Evolutionary conservation across 2,888 invertebrate genomes (phyloP), one percentile per base, ranked within the genome.

Genomic region (Caenorhabditis angaria): DNA sequence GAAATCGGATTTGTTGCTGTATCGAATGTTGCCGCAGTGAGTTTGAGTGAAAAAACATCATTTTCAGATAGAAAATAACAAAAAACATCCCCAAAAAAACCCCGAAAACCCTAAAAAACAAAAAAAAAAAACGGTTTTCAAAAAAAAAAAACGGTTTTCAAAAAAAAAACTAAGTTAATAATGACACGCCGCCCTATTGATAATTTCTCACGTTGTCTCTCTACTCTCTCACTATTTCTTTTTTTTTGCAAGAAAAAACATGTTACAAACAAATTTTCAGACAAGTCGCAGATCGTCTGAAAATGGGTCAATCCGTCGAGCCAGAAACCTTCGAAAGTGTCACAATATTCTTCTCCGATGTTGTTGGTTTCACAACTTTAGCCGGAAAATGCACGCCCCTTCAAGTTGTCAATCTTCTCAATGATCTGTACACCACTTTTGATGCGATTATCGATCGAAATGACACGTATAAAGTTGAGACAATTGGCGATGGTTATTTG

Each of bases 401-500:
- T 4, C 85, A 85, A 71, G 84, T 85, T 41, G 84, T 86, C 48
- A 84, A 82, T 60, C 72, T 86, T 58, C 77, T 86, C 66, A 86
- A 86, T 69, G 83, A 85, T 57, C 75, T 86, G 28, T 86, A 86
- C 78, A 82, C 85, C 2, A 72, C 80, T 3, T 81, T 87, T 61
- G 87, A 87, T 69, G 81, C 76, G 10, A 82, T 85, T 55, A 87
- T 87, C 55, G 85, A 79, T 10, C 78, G 78, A 47, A 80, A 83
- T 65, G 85, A 87, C 62, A 82, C 80, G 32, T 87, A 87, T 75
- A 87, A 87, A 74, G 83, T 81, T 0, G 80, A 81, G 71, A 81
- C 80, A 1, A 81, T 81, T 35, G 78, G 80, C 18, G 80, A 81
- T 50, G 80, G 71, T 1, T 81, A 81, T 41, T 51, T 81, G 5